Base-by-base conservation (phyloP, 2,888 invertebrate species). In the Hoplodrina ambigua region DNA sequence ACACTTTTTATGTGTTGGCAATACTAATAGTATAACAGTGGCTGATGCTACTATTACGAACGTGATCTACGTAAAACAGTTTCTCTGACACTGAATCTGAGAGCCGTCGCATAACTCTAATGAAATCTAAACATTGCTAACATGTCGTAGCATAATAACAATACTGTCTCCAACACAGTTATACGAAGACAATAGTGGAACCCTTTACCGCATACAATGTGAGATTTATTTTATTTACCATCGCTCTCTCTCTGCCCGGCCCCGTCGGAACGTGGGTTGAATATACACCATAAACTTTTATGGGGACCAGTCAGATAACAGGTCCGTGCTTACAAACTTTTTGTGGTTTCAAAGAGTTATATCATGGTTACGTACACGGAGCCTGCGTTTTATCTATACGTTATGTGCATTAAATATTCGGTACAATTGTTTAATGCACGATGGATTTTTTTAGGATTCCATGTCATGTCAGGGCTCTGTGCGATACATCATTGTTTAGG, bases 241-340 rank as follows among this genome's bases (percentile, higher is more conserved):
- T 76, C 73, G 82, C 46, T 46, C 41, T 41, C 78, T 72, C 73
- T 72, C 72, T 78, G 78, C 72, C 66, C 74, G 72, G 81, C 56
- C 58, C 64, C 77, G 74, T 65, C 82, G 60, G 76, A 82, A 85
- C 89, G 88, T 87, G 88, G 88, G 85, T 85, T 85, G 89, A 87
- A 87, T 89, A 88, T 84, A 88, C 88, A 84, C 89, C 87, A 88
- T 92, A 87, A 91, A 93, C 81, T 87, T 92, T 92, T 91, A 93
- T 91, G 87, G 88, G 86, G 81, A 72, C 87, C 86, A 85, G 79
- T 69, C 80, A 85, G 91, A 90, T 90, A 91, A 89, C 86, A 82
- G 77, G 74, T 77, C 81, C 81, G 65, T 54, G 73, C 78, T 73
- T 72, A 67, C 73, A 67, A 71, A 69, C 74, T 80, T 85, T 89